Percentiles rank a stretch among this genome's conserved stretches.
phyloP scores from a whole-genome alignment of 2,113 vertebrate genomes.

The Sapayoa aenigma region DNA sequence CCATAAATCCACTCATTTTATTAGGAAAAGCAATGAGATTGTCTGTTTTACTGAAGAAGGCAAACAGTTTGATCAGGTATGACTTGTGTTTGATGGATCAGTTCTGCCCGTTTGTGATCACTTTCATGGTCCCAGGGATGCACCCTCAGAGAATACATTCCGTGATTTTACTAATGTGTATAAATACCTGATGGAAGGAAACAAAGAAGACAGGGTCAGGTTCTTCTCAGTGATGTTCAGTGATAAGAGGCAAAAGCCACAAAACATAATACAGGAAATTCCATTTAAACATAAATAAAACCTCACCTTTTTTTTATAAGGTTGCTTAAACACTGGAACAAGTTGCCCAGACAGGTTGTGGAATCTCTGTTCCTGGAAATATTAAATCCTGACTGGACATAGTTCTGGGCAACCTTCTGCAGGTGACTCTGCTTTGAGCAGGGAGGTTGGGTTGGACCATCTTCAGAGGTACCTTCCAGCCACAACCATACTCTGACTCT shows the following conservation, averaged over 20 bases:
- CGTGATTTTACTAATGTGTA: background rate
- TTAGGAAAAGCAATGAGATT: background rate
- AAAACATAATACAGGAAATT: background rate
- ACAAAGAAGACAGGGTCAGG: background rate
- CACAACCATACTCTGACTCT: background rate
- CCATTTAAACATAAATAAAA: background rate
- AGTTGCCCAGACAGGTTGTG: background rate
- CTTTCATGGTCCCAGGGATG: background rate
- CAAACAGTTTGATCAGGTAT: background rate
- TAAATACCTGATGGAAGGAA: background rate
- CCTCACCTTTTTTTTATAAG: accelerated
- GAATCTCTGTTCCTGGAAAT: background rate
- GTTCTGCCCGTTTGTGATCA: background rate
- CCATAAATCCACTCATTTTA: background rate
- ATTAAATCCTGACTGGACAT: background rate
- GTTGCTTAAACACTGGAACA: background rate
- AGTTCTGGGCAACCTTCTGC: background rate
- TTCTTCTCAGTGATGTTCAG: background rate
- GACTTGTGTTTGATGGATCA: background rate
- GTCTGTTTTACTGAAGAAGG: background rate
- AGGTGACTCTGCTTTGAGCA: background rate
- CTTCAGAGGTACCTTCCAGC: background rate
- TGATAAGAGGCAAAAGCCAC: background rate
- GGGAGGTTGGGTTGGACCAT: background rate
- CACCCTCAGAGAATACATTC: background rate